Conservation (phyloP, 1,140 invertebrate genomes). For the Philopotamus ludificatus region DNA sequence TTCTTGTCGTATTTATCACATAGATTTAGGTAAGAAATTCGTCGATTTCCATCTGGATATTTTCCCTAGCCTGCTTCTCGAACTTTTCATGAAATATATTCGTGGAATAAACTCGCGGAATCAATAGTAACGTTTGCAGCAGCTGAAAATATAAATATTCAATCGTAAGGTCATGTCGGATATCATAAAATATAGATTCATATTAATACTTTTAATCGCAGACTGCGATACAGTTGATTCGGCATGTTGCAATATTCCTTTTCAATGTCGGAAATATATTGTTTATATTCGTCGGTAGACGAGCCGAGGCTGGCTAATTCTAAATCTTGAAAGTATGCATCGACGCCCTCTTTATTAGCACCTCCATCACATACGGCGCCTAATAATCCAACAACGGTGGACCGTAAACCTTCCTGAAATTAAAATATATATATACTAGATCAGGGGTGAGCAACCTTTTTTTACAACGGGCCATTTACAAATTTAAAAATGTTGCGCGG, state of each 20-base stretch:
- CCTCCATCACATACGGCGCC: constrained; percentile 31
- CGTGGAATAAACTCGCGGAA: constrained; percentile 37
- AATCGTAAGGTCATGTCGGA: background rate
- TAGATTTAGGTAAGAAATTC: constrained; percentile 18
- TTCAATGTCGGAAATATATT: constrained; percentile 35
- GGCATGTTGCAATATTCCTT: constrained; percentile 34
- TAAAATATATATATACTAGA: too few species aligned
- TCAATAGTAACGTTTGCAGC: constrained; percentile 35
- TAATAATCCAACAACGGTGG: constrained; percentile 34
- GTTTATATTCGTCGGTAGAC: constrained; percentile 23
- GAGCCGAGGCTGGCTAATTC: constrained; percentile 32
- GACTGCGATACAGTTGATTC: constrained; percentile 30
- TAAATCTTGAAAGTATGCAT: constrained; percentile 38
- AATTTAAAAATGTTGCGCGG: too few species aligned
- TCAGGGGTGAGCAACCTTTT: too few species aligned
- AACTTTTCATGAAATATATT: constrained; percentile 28
- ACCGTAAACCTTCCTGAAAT: constrained; percentile 34
- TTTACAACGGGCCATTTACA: too few species aligned
- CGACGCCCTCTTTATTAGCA: constrained; percentile 15
- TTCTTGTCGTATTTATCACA: too few species aligned
- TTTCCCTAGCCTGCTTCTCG: constrained; percentile 36
- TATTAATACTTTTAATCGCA: constrained; percentile 34
- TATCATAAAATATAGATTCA: background rate
- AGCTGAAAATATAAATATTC: constrained; percentile 20
- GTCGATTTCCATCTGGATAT: constrained; percentile 37